Conservation (phyloP, 37 sponge, comb jelly and placozoan genomes). For the Geodia barretti region DNA sequence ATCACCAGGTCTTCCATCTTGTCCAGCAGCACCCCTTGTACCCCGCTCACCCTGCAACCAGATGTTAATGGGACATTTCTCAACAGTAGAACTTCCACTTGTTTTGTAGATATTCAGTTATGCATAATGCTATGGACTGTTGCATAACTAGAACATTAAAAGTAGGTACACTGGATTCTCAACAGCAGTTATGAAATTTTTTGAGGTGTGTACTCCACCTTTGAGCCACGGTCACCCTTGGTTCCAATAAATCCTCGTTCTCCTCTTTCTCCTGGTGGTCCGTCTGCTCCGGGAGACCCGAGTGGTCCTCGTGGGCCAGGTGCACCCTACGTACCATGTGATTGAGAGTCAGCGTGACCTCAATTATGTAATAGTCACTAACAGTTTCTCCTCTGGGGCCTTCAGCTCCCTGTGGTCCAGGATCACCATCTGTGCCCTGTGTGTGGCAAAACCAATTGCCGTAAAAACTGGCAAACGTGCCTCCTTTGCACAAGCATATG, state of each 20-base stretch:
- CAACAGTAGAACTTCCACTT: too few species aligned
- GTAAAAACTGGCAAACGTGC: too few species aligned
- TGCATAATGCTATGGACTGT: background rate
- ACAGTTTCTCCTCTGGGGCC: constrained; percentile 64
- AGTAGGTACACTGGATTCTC: too few species aligned
- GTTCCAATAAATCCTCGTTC: constrained; percentile 45
- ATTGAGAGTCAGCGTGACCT: background rate
- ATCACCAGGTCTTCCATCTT: constrained; percentile 40
- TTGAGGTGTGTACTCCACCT: constrained; percentile 9
- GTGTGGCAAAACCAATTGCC: too few species aligned
- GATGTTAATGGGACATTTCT: background rate
- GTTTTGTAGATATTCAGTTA: too few species aligned
- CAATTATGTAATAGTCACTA: background rate
- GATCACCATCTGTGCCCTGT: constrained; percentile 32
- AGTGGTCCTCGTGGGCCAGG: constrained; percentile 50
- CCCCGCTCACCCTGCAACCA: constrained; percentile 46
- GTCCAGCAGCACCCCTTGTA: constrained; percentile 16
- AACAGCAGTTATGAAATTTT: too few species aligned
- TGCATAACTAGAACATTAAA: too few species aligned
- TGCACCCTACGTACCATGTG: constrained; percentile 32
- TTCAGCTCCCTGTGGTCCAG: constrained; percentile 31
- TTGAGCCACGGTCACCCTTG: constrained; percentile 63
- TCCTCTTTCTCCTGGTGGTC: constrained; percentile 52
- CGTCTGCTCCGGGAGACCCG: constrained; percentile 65
- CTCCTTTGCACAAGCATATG: too few species aligned